These are phyloP conservation scores for Petaurus breviceps DNA, from an alignment of 2,113 vertebrate genomes.

Conservation along the genomic window DNA sequence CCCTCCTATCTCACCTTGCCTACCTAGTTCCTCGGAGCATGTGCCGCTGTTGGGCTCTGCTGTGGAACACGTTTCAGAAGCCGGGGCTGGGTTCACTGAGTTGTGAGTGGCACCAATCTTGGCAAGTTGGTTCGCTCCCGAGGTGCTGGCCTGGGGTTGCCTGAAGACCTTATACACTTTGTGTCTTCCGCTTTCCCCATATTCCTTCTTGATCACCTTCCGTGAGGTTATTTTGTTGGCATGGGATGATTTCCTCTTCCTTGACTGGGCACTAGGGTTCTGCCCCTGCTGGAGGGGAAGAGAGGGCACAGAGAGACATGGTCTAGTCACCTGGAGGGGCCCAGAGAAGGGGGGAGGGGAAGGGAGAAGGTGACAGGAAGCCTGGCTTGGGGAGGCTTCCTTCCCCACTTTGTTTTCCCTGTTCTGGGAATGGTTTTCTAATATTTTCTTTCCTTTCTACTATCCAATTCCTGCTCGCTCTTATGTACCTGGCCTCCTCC, in stretches of 20 bases:
- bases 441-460: not conserved
- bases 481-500: not conserved
- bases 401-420: not conserved
- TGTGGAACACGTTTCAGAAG: conserved; percentile 14
- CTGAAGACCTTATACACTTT: rapidly evolving
- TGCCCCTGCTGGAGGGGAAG: not conserved
- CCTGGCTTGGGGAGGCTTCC: not conserved
- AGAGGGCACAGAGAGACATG: not conserved
- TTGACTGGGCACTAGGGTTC: rapidly evolving
- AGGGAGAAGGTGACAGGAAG: not conserved
- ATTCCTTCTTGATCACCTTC: conserved; percentile 80
- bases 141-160: conserved; percentile 44
- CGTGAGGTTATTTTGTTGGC: not conserved
- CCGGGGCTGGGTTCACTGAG: rapidly evolving
- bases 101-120: not conserved
- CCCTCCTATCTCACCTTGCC: not conserved
- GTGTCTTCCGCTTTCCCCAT: not conserved
- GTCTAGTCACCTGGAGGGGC: conserved; percentile 24
- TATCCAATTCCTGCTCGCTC: not conserved
- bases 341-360: not conserved
- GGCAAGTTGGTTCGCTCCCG: rapidly evolving
- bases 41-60: not conserved
- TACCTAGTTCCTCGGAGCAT: conserved; percentile 51
- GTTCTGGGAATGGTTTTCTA: not conserved
- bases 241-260: conserved; percentile 36